Percentiles rank a stretch among this genome's conserved stretches.
Conservation (phyloP, 2,888 invertebrate genomes). For the Ophion ellenae region DNA sequence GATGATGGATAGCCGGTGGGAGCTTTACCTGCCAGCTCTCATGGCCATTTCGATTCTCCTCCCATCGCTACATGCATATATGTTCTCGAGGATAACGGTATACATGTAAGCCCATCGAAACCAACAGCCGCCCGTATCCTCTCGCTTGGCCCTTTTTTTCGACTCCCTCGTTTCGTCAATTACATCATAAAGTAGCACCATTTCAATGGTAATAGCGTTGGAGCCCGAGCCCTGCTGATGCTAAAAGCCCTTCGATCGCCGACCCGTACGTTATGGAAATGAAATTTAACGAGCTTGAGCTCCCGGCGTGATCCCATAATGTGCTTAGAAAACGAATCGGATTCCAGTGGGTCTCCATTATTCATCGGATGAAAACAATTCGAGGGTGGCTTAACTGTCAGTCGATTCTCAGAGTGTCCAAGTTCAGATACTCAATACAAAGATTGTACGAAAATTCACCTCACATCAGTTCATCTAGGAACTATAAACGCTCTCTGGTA, state of each 20-base stretch:
- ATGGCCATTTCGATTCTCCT: constrained; percentile 37
- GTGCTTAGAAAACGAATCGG: not conserved
- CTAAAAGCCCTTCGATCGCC: not conserved
- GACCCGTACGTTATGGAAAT: not conserved
- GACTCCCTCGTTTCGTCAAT: not conserved
- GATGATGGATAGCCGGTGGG: constrained; percentile 54
- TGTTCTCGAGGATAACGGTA: constrained; percentile 19
- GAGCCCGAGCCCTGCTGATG: too few species aligned
- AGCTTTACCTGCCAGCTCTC: constrained; percentile 51
- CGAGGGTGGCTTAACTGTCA: too few species aligned
- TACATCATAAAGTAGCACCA: constrained; percentile 3
- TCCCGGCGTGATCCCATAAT: not conserved
- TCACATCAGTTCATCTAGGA: too few species aligned
- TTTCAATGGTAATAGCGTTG: not conserved
- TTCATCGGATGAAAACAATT: not conserved
- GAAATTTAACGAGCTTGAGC: not conserved
- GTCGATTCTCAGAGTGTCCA: too few species aligned
- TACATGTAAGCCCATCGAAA: constrained; percentile 5
- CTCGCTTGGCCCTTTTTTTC: not conserved
- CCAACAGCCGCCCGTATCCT: not conserved
- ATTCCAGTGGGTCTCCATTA: not conserved
- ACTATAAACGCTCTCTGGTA: too few species aligned
- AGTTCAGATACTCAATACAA: too few species aligned
- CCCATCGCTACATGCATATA: constrained; percentile 3
- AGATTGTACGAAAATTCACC: too few species aligned